A percentile compares a stretch with the other conserved stretches of the same genome.
Conservation (phyloP, 1,140 invertebrate species). For the Carcinoscorpius rotundicauda region DNA sequence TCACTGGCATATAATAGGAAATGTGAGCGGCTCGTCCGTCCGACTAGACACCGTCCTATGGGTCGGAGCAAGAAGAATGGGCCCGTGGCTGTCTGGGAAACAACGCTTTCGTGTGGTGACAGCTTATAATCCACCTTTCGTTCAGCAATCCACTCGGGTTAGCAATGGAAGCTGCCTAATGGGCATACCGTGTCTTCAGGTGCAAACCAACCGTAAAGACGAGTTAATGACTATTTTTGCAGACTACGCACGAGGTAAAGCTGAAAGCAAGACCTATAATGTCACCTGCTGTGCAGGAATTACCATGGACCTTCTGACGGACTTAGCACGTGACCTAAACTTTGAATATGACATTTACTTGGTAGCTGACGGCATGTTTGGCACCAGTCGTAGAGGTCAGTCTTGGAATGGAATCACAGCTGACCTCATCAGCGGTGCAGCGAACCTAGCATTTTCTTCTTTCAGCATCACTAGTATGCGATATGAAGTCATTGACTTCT, state of each 20-base stretch:
- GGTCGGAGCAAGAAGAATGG: constrained; percentile 53
- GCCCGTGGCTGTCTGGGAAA: constrained; percentile 40
- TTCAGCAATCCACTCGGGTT: constrained; percentile 51
- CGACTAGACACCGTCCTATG: constrained; percentile 71
- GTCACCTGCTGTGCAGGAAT: constrained; percentile 79
- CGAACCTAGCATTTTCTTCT: constrained; percentile 78
- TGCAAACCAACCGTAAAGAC: constrained; percentile 29
- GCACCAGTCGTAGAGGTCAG: constrained; percentile 30
- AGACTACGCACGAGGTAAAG: constrained; percentile 18
- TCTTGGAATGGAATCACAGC: constrained; percentile 76
- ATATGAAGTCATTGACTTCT: constrained; percentile 64
- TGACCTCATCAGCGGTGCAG: constrained; percentile 66
- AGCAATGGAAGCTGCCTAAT: constrained; percentile 33
- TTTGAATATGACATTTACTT: constrained; percentile 81
- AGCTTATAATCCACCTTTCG: constrained; percentile 70
- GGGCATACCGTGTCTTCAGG: constrained; percentile 57
- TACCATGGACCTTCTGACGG: constrained; percentile 73
- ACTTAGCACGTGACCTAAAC: constrained; percentile 67
- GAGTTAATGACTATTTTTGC: constrained; percentile 29
- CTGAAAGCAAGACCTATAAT: constrained; percentile 29
- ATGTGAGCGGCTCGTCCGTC: constrained; percentile 54
- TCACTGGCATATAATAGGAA: constrained; percentile 59
- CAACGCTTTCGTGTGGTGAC: constrained; percentile 71
- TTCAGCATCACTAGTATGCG: constrained; percentile 63
- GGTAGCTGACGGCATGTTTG: constrained; percentile 66